Evolutionary conservation across 1,140 invertebrate genomes (phyloP), one percentile per base, ranked within the genome.

Genomic region (Tetragnatha versicolor): DNA sequence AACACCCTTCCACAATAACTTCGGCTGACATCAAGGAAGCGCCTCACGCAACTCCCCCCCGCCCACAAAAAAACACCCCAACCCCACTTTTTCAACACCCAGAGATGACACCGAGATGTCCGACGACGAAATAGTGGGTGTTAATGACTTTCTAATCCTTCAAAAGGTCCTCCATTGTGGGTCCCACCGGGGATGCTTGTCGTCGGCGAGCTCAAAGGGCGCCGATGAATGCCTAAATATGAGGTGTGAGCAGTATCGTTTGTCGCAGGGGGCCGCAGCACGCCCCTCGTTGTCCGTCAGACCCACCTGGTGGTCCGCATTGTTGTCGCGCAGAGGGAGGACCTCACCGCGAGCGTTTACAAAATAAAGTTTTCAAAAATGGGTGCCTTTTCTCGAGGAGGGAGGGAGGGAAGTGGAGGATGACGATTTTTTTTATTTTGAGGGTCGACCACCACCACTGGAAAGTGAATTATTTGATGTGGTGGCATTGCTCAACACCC

Each of bases 191-290:
- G 76, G 7, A 20, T 33, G 25, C 76, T 60, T 61, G 49, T 77
- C 45, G 61, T 55, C 49, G 55, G 39, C 49, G 12, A 10, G n/a
- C 35, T 22, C 69, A 63, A 69, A 69, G 60, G 53, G 65, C 0
- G 17, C 55, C 6, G 25, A 39, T 51, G 76, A 79, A 79, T 79
- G 20, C 47, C 60, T 69, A 27, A 58, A 69, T 79, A 79, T 79
- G 76, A 79, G 76, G 76, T 79, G 76, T 68, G 76, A 79, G 76
- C 63, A 79, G 76, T 69, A 65, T 76, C 72, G 72, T 58, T 33
- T 6, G 6, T 9, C 25, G 70, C 27, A 61, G 31, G 45, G 22
- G 37, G 47, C 35, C 20, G 29, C 31, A 6, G 60, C 60, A 33
- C 73, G 61, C 73, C 73, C 25, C 27, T 33, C 39, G 14, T 10